These are phyloP conservation scores for Ivindomyrus marchei DNA, from an alignment of 2,113 vertebrate genomes.

Conservation along the genomic window DNA sequence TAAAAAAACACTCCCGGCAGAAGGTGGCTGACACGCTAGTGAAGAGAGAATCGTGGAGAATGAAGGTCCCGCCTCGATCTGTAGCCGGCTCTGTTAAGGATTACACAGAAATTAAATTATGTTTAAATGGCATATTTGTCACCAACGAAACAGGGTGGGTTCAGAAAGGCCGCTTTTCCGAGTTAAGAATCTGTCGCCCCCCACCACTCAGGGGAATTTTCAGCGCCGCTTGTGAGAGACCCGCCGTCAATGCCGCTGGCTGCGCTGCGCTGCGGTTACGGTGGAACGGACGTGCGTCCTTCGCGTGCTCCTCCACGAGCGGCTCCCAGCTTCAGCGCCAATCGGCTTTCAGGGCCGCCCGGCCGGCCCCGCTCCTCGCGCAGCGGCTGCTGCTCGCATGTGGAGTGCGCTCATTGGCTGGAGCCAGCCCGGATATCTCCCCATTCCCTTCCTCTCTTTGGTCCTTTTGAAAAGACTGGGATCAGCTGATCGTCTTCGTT, in stretches of 20 bases:
- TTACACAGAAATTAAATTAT: not conserved
- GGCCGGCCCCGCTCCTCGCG: slow-evolving; percentile 64
- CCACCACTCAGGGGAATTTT: not conserved
- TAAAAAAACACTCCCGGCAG: not conserved
- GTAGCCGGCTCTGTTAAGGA: not conserved
- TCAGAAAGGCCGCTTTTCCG: not conserved
- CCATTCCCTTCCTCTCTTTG: slow-evolving; percentile 18
- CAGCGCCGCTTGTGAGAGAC: not conserved
- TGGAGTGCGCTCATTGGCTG: slow-evolving; percentile 85
- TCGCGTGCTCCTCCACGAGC: slow-evolving; percentile 12
- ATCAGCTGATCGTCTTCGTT: slow-evolving; percentile 27
- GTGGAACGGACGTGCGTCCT: slow-evolving; percentile 18
- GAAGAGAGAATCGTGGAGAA: not conserved
- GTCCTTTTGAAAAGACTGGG: slow-evolving; percentile 23
- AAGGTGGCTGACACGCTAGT: not conserved
- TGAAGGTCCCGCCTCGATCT: not conserved
- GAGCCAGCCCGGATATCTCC: slow-evolving; percentile 53
- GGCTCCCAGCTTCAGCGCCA: slow-evolving; percentile 58
- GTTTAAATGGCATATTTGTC: not conserved
- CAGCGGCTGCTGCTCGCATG: slow-evolving; percentile 70
- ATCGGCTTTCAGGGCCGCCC: slow-evolving; percentile 70
- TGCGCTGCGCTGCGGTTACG: not conserved
- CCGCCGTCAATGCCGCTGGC: not conserved
- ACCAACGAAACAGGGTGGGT: not conserved
- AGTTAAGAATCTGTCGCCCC: not conserved